phyloP scores from a whole-genome alignment of 1,140 invertebrate genomes.

The Drosophila bipectinata region DNA sequence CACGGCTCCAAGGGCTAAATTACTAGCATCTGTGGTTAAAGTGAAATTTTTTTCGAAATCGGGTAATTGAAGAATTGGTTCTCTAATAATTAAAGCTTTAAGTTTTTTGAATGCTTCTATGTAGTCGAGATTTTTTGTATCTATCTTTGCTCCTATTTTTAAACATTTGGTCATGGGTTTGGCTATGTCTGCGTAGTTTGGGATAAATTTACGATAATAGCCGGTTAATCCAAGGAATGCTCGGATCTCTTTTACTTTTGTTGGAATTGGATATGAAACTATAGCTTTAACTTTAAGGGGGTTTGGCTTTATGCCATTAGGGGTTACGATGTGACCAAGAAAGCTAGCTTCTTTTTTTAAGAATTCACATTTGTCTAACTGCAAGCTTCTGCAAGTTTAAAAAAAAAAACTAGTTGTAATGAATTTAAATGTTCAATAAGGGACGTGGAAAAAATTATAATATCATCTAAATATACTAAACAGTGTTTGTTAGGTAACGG shows the following conservation, averaged over 20 bases:
- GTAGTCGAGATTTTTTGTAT: neutral
- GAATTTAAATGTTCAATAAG: too few species aligned
- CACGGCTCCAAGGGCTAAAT: constrained; percentile 25
- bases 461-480: too few species aligned
- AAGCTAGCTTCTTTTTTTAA: constrained; percentile 7
- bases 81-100: neutral
- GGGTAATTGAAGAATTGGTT: constrained; percentile 5
- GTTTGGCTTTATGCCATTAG: constrained; percentile 7
- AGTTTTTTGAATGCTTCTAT: neutral
- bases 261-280: constrained; percentile 11
- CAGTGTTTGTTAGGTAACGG: constrained; percentile 5
- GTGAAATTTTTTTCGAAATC: constrained; percentile 8
- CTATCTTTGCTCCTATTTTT: constrained; percentile 1
- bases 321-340: constrained; percentile 7
- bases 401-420: too few species aligned
- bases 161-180: neutral
- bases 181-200: constrained; percentile 1
- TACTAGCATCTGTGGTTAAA: constrained; percentile 8
- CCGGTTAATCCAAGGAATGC: constrained; percentile 8
- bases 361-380: constrained; percentile 14
- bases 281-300: constrained; percentile 1
- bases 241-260: constrained; percentile 10
- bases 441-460: too few species aligned
- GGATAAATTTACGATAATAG: constrained; percentile 11
- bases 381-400: constrained; percentile 2